Percentiles rank a stretch among this genome's conserved stretches.
Evolutionary conservation across 1,140 invertebrate species (phyloP).

Genomic region (Neodiprion fabricii): DNA sequence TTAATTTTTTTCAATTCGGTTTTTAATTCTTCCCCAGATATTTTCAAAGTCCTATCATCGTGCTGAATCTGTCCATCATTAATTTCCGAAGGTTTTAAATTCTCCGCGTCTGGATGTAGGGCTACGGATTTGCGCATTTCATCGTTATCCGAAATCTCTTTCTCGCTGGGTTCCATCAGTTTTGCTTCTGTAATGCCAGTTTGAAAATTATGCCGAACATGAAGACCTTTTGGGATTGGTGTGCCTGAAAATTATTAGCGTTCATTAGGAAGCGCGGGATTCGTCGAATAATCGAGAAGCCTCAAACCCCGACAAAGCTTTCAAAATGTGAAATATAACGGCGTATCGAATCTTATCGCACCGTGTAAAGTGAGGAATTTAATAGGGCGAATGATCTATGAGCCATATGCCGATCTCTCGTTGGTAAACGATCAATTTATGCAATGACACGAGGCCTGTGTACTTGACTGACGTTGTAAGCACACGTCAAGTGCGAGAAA

Average conservation of each 20-base stretch:
- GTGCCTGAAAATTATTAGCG: conserved; percentile 62
- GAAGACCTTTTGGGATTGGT: conserved; percentile 74
- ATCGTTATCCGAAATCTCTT: conserved; percentile 48
- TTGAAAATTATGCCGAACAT: conserved; percentile 76
- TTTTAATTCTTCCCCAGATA: conserved; percentile 50
- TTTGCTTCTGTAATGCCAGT: conserved; percentile 79
- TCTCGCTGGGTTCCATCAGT: conserved; percentile 60
- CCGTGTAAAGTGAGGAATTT: conserved; percentile 7
- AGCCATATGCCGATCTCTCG: conserved; percentile 21
- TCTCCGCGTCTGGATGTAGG: conserved; percentile 44
- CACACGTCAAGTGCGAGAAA: conserved; percentile 23
- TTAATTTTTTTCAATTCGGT: conserved; percentile 45
- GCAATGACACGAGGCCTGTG: background rate
- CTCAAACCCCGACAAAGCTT: conserved; percentile 36
- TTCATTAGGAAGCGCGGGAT: background rate
- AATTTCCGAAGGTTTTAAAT: conserved; percentile 25
- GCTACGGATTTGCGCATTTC: conserved; percentile 42
- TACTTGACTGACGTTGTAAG: conserved; percentile 8
- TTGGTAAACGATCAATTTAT: background rate
- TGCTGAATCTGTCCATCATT: conserved; percentile 26
- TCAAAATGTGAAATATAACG: conserved; percentile 19
- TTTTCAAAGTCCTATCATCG: conserved; percentile 34
- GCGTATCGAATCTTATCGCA: conserved; percentile 13
- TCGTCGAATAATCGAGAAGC: background rate
- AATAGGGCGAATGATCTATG: background rate